Evolutionary conservation across 2,888 invertebrate species (phyloP), one percentile per base, ranked within the genome.

Genomic region (Odontocolon sp.): DNA sequence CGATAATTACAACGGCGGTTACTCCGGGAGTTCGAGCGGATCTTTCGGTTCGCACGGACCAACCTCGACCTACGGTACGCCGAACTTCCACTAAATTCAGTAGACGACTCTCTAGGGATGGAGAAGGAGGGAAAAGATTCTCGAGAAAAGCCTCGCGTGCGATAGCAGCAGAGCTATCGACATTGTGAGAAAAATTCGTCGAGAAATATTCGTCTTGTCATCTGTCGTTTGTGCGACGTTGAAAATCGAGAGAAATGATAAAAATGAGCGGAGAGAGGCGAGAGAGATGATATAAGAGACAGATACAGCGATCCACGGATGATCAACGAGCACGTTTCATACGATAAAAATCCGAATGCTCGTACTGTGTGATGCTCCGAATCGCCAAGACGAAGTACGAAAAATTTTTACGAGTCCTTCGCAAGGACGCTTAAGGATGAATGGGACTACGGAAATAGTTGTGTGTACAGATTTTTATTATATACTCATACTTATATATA

Each of bases 11-110:
- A 81, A 80, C 79, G 82, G 81, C 31, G 61, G 81, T 72, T 84
- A 86, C 40, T 83, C 82, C 11, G 81, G 80, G 54, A 78, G 78
- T 74, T 81, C 82, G 4, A 79, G 86, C 8, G 85, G 84, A 26
- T 85, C 82, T 66, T 86, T 85, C 33, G 86, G 85, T 56, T 79
- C 86, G 16, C 75, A 45, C 31, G 73, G 76, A 40, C 83, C 88
- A 2, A 83, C 86, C 61, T 77, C 88, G 1, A 85, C 85, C 4
- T 90, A 90, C 66, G 89, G 90, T n/a, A 87, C 89, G 16, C 84
- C 89, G 28, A 78, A 80, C 26, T 88, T 86, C 78, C 86, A 83
- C 71, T 87, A 77, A 59, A 57, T 52, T 72, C 72, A 36, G 28
- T 71, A 31, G 61, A 59, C 42, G 54, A 64, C 26, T 33, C 63